Percentiles rank a stretch among this genome's conserved stretches.
phyloP scores from a whole-genome alignment of 2,797 vertebrate genomes.

The Semaprochilodus insignis region DNA sequence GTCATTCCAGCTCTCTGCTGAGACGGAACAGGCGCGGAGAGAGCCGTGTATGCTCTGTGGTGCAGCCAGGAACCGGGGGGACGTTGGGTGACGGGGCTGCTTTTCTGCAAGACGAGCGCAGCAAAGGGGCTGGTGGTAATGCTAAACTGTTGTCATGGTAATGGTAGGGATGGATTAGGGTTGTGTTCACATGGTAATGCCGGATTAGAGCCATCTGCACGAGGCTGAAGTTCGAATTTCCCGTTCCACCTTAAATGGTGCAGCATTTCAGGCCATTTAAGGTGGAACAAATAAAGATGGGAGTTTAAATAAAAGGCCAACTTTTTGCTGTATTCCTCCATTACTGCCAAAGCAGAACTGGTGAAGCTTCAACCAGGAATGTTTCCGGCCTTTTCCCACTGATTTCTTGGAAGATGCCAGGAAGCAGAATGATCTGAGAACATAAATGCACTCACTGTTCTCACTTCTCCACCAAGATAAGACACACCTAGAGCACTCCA shows the following conservation, averaged over 20 bases:
- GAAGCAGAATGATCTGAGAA: no score
- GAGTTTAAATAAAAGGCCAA: background rate
- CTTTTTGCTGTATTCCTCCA: background rate
- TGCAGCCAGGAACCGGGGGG: background rate
- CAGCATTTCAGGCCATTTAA: background rate
- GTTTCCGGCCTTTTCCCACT: no score
- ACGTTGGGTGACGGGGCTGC: background rate
- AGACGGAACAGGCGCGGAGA: conserved; percentile 48
- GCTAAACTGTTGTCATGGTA: background rate
- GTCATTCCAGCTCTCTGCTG: conserved; percentile 57
- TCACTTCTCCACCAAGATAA: background rate
- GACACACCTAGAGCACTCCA: no score
- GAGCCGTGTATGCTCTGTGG: background rate
- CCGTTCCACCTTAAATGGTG: background rate
- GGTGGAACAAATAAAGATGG: background rate
- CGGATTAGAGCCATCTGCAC: background rate
- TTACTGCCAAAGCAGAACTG: background rate
- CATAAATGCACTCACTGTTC: background rate
- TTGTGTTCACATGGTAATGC: background rate
- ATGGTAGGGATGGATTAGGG: background rate
- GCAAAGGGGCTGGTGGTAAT: background rate
- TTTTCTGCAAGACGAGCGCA: no score
- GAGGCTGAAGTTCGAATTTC: background rate
- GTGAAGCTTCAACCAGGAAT: background rate
- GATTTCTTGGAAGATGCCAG: no score